Evolutionary conservation across 2,888 invertebrate species (phyloP).

Genomic region (Cerceris ruficornis): DNA sequence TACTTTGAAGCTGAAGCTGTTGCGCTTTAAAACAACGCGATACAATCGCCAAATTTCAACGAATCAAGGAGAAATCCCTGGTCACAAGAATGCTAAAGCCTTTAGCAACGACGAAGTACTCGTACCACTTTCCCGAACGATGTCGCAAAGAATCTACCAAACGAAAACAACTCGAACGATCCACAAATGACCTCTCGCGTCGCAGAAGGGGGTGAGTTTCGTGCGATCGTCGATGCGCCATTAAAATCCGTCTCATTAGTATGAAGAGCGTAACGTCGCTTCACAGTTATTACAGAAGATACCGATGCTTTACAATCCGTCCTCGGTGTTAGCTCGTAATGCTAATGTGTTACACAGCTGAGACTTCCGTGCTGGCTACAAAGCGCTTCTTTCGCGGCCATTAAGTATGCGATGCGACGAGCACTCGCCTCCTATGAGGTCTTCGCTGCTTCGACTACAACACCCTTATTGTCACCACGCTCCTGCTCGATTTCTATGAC

Average conservation of each 20-base stretch:
- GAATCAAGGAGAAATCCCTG: no score
- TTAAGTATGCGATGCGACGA: slow-evolving; percentile 71
- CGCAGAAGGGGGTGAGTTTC: neutral
- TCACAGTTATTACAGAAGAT: slow-evolving; percentile 81
- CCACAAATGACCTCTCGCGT: no score
- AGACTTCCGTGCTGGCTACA: slow-evolving; percentile 78
- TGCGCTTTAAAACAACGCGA: no score
- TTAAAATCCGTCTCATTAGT: slow-evolving; percentile 77
- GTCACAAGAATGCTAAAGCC: no score
- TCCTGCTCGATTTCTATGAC: slow-evolving; percentile 13
- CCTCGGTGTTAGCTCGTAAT: slow-evolving; percentile 78
- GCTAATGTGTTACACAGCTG: slow-evolving; percentile 77
- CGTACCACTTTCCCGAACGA: no score
- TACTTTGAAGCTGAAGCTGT: no score
- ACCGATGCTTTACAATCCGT: slow-evolving; percentile 79
- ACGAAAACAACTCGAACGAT: neutral
- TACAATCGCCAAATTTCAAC: no score
- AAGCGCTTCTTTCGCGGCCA: slow-evolving; percentile 73
- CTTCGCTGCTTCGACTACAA: slow-evolving; percentile 46
- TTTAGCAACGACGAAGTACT: no score
- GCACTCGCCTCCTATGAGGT: slow-evolving; percentile 58
- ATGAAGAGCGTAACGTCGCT: slow-evolving; percentile 76
- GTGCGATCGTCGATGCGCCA: slow-evolving; percentile 42
- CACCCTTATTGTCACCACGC: slow-evolving; percentile 52
- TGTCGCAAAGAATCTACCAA: neutral